Base-by-base conservation (phyloP, 2,113 vertebrate genomes). In the Salvelinus sp. region DNA sequence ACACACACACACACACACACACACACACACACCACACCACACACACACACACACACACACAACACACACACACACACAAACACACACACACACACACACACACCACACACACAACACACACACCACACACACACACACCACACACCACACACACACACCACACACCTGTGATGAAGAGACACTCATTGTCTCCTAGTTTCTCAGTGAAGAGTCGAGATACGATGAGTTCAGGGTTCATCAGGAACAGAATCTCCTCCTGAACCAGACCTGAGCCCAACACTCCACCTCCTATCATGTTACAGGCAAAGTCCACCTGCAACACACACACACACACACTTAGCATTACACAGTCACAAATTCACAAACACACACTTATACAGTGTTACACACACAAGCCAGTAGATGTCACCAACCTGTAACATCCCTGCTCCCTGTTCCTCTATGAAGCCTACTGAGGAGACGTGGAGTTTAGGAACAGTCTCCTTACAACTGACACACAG, bases 171-270 rank as follows among this genome's bases (percentile, higher is more conserved):
- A 93, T 68, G 58, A 85, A 69, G 20, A 94, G 82, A 73, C 92
- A 93, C 79, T 94, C 93, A 0, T 75, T 72, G 50, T 91, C 77
- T 0, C 0, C 70, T 1, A 94, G 90, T 72, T 73, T 89, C 84
- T 93, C 92, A 0, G 93, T 93, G 78, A 93, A 94, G 70, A 94
- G 93, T 0, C 92, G 86, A 0, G 92, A 79, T 22, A 92, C 87
- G 0, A 94, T 93, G 18, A 94, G 90, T 79, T 94, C 93, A 1
- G 93, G 91, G 74, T 89, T 85, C 6, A 92, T 86, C 4, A 94
- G 70, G 69, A 94, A 94, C 68, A 91, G 82, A 70, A 94, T 93
- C 83, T 94, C 93, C 18, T 94, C 92, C 80, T 94, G 92, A 27
- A 93, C 83, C 72, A 93, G 83, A 25, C 93, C 93, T 0, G 77